phyloP scores from a whole-genome alignment of 2,113 vertebrate genomes.

The Xenopus borealis region DNA sequence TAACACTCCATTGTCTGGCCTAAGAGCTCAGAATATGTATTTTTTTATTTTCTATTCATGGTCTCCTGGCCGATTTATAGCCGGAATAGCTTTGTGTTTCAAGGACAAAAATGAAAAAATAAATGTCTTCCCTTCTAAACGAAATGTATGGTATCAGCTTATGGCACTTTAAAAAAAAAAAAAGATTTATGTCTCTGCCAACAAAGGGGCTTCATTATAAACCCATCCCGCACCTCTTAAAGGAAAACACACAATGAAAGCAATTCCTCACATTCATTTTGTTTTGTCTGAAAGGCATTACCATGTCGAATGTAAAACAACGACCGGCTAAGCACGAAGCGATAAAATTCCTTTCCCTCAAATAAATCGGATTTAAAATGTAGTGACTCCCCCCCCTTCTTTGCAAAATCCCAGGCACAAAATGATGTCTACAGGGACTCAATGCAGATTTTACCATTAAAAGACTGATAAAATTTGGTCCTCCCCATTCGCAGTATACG shows the following conservation, averaged over 20 bases:
- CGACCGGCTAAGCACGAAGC: conserved; percentile 93
- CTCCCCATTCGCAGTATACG: conserved; percentile 14
- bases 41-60: too few species aligned
- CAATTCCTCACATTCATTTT: conserved; percentile 97
- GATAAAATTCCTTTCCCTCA: conserved; percentile 73
- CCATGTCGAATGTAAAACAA: conserved; percentile 85
- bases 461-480: conserved; percentile 58
- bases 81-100: too few species aligned
- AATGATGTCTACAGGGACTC: conserved; percentile 76
- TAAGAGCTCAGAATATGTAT: too few species aligned
- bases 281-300: conserved; percentile 79
- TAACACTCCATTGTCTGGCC: too few species aligned
- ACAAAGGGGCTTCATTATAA: not conserved
- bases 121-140: too few species aligned
- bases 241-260: conserved; percentile 77
- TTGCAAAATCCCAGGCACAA: conserved; percentile 74
- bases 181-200: not conserved
- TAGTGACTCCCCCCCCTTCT: conserved; percentile 70
- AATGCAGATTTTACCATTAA: conserved; percentile 76
- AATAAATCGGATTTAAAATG: conserved; percentile 73
- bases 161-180: not conserved
- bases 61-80: too few species aligned
- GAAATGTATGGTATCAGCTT: not conserved
- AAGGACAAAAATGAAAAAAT: too few species aligned
- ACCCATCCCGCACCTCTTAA: conserved; percentile 16